These are phyloP conservation scores for Tetramorium alpestre DNA, from an alignment of 1,140 invertebrate species.

Conservation along the genomic window DNA sequence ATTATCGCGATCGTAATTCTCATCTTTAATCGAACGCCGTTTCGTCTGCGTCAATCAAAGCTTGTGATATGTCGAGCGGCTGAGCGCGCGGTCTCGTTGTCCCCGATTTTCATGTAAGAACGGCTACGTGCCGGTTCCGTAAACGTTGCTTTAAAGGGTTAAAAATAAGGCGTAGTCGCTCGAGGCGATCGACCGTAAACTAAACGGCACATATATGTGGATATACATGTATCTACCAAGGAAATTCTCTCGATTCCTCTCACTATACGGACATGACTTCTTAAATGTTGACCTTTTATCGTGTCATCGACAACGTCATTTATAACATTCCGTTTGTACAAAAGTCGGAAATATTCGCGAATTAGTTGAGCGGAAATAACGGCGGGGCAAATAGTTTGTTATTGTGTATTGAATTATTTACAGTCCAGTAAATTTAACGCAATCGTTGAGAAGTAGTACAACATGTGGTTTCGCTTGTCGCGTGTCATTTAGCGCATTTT, in stretches of 20 bases:
- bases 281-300: neutral
- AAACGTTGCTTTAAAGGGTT: constrained; percentile 16
- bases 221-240: constrained; percentile 7
- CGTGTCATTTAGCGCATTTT: neutral
- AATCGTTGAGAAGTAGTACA: neutral
- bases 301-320: neutral
- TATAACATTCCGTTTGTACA: neutral
- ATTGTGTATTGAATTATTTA: neutral
- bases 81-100: neutral
- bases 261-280: neutral
- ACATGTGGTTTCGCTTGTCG: neutral
- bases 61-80: neutral
- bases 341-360: neutral
- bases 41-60: neutral
- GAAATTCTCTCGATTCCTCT: neutral
- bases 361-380: neutral
- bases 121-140: neutral
- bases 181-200: constrained; percentile 23
- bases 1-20: neutral
- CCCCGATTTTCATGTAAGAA: constrained; percentile 39
- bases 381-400: neutral
- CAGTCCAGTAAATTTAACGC: neutral
- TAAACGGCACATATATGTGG: neutral
- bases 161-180: constrained; percentile 34
- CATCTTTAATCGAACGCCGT: constrained; percentile 3